Evolutionary conservation across 1,140 invertebrate genomes (phyloP).

Genomic region (Melipona quadrifasciata): DNA sequence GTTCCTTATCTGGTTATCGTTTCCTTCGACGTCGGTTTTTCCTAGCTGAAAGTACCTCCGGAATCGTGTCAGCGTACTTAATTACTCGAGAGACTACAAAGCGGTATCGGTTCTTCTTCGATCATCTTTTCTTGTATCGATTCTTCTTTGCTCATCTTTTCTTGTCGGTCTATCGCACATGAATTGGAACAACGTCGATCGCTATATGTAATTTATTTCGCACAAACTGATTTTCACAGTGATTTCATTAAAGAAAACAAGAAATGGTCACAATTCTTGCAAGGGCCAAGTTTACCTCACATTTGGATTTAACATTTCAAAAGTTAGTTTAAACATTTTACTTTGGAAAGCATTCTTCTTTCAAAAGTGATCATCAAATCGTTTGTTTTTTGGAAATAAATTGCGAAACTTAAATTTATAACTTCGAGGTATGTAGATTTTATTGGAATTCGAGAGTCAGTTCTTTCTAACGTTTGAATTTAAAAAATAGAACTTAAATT

Average conservation of each 20-base stretch:
- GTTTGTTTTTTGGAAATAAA: no score
- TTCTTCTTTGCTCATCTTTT: neutral
- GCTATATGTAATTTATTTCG: neutral
- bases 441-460: no score
- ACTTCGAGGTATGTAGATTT: no score
- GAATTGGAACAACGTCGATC: neutral
- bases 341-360: no score
- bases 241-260: no score
- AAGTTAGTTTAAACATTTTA: neutral
- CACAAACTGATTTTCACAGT: neutral
- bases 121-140: neutral
- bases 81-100: conserved; percentile 30
- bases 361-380: no score
- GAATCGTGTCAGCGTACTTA: conserved; percentile 36
- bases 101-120: neutral
- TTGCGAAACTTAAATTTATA: no score
- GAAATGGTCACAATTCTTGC: neutral
- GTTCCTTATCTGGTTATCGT: conserved; percentile 36
- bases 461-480: no score
- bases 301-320: no score
- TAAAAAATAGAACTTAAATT: no score
- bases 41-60: conserved; percentile 5
- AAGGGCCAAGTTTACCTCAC: neutral
- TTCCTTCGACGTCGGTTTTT: conserved; percentile 20
- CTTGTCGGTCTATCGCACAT: neutral